Percentiles rank a stretch among this genome's conserved stretches.
These are phyloP conservation scores for Ips nitidus DNA, from an alignment of 1,140 invertebrate species.

Conservation along the genomic window DNA sequence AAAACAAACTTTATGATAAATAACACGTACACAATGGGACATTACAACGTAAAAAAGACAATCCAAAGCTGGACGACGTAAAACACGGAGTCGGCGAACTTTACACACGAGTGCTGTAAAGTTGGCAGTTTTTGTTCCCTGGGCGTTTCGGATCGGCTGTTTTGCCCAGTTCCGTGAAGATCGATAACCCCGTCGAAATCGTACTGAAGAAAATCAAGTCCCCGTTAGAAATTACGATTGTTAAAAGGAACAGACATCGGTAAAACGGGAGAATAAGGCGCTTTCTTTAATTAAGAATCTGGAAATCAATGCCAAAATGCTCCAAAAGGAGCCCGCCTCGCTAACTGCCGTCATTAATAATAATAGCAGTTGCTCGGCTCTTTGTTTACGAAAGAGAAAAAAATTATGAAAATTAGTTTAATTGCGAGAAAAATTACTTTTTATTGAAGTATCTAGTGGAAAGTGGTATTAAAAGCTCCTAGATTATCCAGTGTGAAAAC, in stretches of 20 bases:
- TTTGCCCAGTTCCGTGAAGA: neutral
- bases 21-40: neutral
- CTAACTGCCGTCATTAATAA: neutral
- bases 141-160: neutral
- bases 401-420: too few relatives aligned
- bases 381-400: too few relatives aligned
- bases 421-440: too few relatives aligned
- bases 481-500: too few relatives aligned
- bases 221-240: neutral
- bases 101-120: conserved; percentile 5
- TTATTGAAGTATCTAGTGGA: too few relatives aligned
- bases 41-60: too few relatives aligned
- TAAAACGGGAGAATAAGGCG: neutral
- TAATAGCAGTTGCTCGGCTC: neutral
- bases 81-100: neutral
- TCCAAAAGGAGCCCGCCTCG: neutral
- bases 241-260: neutral
- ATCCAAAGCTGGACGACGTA: neutral
- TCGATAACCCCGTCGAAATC: neutral
- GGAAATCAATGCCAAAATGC: neutral
- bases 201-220: neutral
- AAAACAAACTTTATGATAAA: too few relatives aligned
- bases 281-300: neutral
- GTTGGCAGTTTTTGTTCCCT: neutral
- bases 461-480: too few relatives aligned